Evolutionary conservation across 2,797 vertebrate genomes (phyloP).

Genomic region (Channallabes apus): DNA sequence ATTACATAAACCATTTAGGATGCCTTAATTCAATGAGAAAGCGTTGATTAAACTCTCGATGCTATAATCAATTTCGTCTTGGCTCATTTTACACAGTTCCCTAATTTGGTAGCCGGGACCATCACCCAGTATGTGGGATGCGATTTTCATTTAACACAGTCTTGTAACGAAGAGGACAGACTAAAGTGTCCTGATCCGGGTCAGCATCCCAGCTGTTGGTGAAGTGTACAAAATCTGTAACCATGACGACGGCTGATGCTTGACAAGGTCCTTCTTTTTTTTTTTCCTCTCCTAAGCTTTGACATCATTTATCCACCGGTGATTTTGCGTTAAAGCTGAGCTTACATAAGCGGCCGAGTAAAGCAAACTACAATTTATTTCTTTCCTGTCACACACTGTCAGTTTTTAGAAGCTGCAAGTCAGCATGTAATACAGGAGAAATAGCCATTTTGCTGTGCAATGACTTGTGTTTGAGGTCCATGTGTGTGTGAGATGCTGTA

Average conservation of each 20-base stretch:
- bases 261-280: constrained; percentile 5
- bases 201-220: constrained; percentile 35
- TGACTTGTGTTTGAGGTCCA: neutral
- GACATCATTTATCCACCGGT: constrained; percentile 1
- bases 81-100: constrained; percentile 34
- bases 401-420: neutral
- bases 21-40: constrained; percentile 50
- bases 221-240: constrained; percentile 22
- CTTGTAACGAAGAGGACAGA: constrained; percentile 1
- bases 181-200: constrained; percentile 16
- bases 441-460: neutral
- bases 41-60: constrained; percentile 51
- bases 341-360: neutral
- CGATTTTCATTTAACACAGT: constrained; percentile 22
- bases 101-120: constrained; percentile 34
- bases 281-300: neutral
- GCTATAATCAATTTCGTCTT: constrained; percentile 44
- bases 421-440: neutral
- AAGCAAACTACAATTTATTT: neutral
- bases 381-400: neutral
- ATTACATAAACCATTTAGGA: constrained; percentile 48
- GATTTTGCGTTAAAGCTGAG: neutral
- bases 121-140: neutral
- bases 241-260: constrained; percentile 30
- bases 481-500: constrained; percentile 1